phyloP scores from a whole-genome alignment of 2,888 invertebrate species.

The Watsonalla cultraria region DNA sequence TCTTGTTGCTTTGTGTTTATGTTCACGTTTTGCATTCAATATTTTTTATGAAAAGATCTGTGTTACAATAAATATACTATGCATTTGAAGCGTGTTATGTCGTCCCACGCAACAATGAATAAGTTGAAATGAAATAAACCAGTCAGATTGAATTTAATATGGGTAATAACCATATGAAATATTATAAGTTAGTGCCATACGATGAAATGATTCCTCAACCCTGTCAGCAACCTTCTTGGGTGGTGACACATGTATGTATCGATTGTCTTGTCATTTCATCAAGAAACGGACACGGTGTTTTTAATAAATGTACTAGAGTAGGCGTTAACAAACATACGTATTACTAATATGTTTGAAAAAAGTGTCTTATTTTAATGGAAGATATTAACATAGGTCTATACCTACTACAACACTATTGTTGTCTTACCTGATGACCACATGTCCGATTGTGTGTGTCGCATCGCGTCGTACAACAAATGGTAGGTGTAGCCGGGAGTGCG shows the following conservation, averaged over 20 bases:
- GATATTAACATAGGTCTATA: too few species aligned
- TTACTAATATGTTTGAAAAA: too few species aligned
- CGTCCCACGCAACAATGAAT: conserved; percentile 36
- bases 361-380: too few species aligned
- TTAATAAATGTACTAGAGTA: too few species aligned
- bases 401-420: too few species aligned
- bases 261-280: conserved; percentile 10
- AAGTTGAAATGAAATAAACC: conserved; percentile 43
- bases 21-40: conserved; percentile 18
- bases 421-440: conserved; percentile 90
- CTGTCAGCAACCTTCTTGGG: conserved; percentile 20
- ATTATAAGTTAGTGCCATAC: too few species aligned
- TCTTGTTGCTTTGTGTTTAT: conserved; percentile 25
- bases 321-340: too few species aligned
- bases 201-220: too few species aligned
- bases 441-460: conserved; percentile 83
- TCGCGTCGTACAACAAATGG: conserved; percentile 91
- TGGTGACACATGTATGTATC: conserved; percentile 17
- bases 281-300: background rate
- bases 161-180: background rate
- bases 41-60: conserved; percentile 8
- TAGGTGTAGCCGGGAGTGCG: conserved; percentile 92
- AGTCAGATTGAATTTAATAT: conserved; percentile 32
- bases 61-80: conserved; percentile 13
- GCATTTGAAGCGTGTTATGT: conserved; percentile 21